Evolutionary conservation across 2,888 invertebrate species (phyloP).

Genomic region (Xylota segnis): DNA sequence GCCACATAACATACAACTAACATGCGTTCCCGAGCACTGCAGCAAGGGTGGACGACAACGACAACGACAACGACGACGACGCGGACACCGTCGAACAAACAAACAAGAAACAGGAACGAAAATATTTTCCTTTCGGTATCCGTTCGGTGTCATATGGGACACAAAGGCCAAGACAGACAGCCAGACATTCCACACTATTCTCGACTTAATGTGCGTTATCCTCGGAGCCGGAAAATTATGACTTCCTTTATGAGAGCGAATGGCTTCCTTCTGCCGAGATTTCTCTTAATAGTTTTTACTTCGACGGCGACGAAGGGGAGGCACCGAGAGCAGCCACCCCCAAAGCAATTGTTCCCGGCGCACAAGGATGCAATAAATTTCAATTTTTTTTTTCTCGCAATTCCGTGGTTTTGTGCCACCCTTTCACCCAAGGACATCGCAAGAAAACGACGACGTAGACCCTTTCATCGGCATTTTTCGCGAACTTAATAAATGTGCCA

Average conservation of each 20-base stretch:
- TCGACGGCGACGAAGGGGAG: background rate
- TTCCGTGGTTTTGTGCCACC: conserved; percentile 56
- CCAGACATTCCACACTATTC: conserved; percentile 39
- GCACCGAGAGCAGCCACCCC: conserved; percentile 9
- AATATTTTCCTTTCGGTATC: conserved; percentile 70
- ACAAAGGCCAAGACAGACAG: conserved; percentile 54
- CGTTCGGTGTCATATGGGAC: conserved; percentile 61
- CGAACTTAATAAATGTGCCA: conserved; percentile 70
- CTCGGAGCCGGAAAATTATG: conserved; percentile 75
- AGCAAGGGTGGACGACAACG: conserved; percentile 40
- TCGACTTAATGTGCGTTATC: conserved; percentile 55
- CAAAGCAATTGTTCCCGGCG: conserved; percentile 50
- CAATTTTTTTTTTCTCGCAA: conserved; percentile 43
- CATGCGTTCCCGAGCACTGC: conserved; percentile 53
- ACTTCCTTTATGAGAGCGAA: conserved; percentile 74
- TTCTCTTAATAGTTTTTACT: conserved; percentile 66
- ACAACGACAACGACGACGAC: background rate
- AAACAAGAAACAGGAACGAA: conserved; percentile 64
- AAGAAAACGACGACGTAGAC: conserved; percentile 15
- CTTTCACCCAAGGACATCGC: conserved; percentile 17
- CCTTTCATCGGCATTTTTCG: conserved; percentile 62
- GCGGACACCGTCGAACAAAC: conserved; percentile 26
- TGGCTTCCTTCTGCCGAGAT: conserved; percentile 72
- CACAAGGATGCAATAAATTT: conserved; percentile 74
- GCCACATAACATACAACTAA: conserved; percentile 44